Conservation (phyloP, 2,888 invertebrate species). For the Caenorhabditis afra region DNA sequence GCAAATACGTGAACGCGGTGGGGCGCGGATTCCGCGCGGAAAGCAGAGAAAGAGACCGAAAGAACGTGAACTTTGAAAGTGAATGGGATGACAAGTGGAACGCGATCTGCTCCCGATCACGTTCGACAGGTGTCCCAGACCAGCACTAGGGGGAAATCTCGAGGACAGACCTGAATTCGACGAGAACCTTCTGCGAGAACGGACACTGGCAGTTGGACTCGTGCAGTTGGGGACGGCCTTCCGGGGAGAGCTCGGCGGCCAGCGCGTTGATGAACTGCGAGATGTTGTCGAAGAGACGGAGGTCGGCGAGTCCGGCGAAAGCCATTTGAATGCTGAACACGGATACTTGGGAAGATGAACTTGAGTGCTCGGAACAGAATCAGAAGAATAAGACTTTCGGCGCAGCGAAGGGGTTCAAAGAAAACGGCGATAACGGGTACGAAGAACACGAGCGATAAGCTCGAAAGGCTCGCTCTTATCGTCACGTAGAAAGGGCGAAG, state of each 20-base stretch:
- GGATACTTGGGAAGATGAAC: conserved; percentile 4
- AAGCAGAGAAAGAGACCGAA: neutral
- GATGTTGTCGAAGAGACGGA: conserved; percentile 54
- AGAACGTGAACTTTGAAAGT: conserved; percentile 39
- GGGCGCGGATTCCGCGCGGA: conserved; percentile 18
- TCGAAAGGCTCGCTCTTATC: conserved; percentile 4
- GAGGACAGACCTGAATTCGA: conserved; percentile 13
- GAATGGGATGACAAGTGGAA: conserved; percentile 7
- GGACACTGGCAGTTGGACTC: conserved; percentile 52
- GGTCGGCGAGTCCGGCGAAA: conserved; percentile 47
- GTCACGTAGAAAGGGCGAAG: neutral
- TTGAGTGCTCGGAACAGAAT: neutral
- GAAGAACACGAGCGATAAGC: conserved; percentile 25
- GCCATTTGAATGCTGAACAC: conserved; percentile 26
- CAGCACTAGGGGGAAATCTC: neutral
- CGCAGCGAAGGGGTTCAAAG: conserved; percentile 1
- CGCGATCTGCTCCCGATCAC: neutral
- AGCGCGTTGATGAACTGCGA: conserved; percentile 47
- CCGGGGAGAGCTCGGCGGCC: conserved; percentile 51
- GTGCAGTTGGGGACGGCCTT: conserved; percentile 40
- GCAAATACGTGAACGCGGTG: conserved; percentile 49
- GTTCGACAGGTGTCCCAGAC: too few relatives aligned
- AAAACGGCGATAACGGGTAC: conserved; percentile 15
- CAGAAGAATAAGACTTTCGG: neutral
- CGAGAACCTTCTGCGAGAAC: conserved; percentile 37